Base-by-base conservation (phyloP, 2,888 invertebrate species). In the Amblyjoppa proteus region DNA sequence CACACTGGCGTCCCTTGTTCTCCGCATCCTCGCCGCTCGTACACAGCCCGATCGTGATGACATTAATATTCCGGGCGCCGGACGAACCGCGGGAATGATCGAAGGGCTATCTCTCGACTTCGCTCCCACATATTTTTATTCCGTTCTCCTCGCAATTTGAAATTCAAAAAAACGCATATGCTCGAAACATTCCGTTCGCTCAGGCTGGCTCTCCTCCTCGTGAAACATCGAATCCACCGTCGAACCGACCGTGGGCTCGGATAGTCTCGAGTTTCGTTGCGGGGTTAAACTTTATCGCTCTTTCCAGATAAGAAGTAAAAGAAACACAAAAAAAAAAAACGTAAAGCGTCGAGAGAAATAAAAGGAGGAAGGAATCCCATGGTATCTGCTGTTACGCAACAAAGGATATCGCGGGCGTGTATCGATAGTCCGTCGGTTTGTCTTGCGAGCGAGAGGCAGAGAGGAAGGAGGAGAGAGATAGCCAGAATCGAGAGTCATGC, bases 1-100 rank as follows among this genome's bases (percentile, higher is more conserved):
- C 45, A 85, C 92, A 93, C 90, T 92, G 92, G 88, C 76, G 88
- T 87, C 88, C 91, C 90, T 92, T 92, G 90, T 92, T 88, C 88
- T 88, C 66, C 80, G 70, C 31, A 78, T 34, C 34, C 74, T 5
- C 49, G 49, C 20, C 38, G 49, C 38, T 45, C n/a, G 53, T 76
- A 73, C 77, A 64, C 68, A 41, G 41, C 34, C 53, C 45, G 83
- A 85, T 78, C 86, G 84, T 83, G 82, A 84, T 71, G 83, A 86
- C 88, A 87, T 89, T 89, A 86, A 91, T 88, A 90, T 88, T 89
- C 87, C 77, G 81, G 74, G 86, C 84, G 88, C 88, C 87, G 80
- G 84, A 88, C 88, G 82, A 81, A 84, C 73, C 64, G 31, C 88
- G 83, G 87, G 87, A 86, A 87, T 89, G 69, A 87, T 89, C 81